Base-by-base conservation (phyloP, 2,797 vertebrate species). In the Myiothlypis coronata region DNA sequence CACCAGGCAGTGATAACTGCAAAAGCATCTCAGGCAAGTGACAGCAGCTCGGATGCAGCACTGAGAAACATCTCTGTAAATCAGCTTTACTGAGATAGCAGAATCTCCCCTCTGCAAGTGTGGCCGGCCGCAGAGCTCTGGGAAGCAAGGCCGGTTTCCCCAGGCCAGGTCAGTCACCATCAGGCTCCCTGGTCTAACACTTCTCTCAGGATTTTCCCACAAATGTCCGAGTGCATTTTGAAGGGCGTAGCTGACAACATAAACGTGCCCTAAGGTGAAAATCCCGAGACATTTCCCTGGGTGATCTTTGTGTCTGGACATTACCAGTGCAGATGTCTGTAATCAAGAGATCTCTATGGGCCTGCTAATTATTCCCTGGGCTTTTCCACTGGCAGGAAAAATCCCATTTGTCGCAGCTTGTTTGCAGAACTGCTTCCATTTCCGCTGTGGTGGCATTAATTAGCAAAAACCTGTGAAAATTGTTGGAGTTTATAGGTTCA, bases 191-290 rank as follows among this genome's bases (percentile, higher is more conserved):
- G 96, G 96, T 98, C 97, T 98, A 98, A 97, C 92, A 96, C 98
- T 98, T 98, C 98, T 97, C 96, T 96, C 98, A 98, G 95, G 96
- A 97, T 95, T 98, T 98, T 99, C 98, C 98, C 98, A 99, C 98
- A 98, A 98, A 98, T 98, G 96, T 98, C 97, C 70, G 1, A 92
- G 90, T 95, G 94, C 87, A 94, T 96, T 96, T 96, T 97, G 97
- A 98, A 98, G 96, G 96, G 96, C 97, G 83, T 96, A 97, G 96
- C 93, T 98, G 98, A 98, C 98, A 97, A 96, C 97, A 98, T 98
- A 98, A 98, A 98, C 89, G 97, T 96, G 96, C 97, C 98, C 97
- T 96, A 92, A 95, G 96, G 98, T 98, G 85, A 97, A 97, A 98
- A 97, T 96, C 96, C 95, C 19, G 5, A 94, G 97, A 87, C 83